Conservation (phyloP, 2,113 vertebrate species). For the Ammodytes marinus region DNA sequence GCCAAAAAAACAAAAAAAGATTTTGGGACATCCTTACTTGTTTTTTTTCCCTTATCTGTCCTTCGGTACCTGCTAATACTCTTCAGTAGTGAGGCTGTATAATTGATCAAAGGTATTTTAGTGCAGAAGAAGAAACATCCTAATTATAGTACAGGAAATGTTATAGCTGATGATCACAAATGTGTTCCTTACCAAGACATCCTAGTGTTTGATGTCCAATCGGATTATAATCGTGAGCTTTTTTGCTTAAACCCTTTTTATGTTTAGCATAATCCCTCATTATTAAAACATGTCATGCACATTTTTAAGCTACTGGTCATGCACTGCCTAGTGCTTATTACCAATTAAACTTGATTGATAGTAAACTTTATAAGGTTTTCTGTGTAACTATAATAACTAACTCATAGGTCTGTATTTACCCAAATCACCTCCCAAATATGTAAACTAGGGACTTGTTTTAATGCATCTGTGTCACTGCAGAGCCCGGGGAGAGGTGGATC, state of each 20-base stretch:
- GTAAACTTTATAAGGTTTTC: not conserved
- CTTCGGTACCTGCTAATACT: not conserved
- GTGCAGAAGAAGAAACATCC: not conserved
- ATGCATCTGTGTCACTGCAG: not conserved
- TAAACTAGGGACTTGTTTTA: not conserved
- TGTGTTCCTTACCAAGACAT: not conserved
- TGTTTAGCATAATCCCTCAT: not conserved
- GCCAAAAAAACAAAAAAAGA: not conserved
- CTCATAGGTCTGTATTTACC: not conserved
- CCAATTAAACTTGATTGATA: not conserved
- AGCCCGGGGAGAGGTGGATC: not conserved
- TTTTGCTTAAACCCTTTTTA: constrained; percentile 7
- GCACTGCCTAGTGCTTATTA: not conserved
- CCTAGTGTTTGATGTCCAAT: not conserved
- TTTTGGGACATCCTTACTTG: not conserved
- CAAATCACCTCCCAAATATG: not conserved
- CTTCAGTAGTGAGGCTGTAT: not conserved
- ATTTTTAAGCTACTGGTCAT: not conserved
- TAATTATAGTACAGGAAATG: not conserved
- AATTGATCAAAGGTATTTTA: not conserved
- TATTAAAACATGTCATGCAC: not conserved
- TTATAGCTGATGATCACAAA: not conserved
- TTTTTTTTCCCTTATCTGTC: not conserved
- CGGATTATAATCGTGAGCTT: not conserved
- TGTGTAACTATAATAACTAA: not conserved